Percentiles rank a stretch among this genome's conserved stretches.
These are phyloP conservation scores for Odontocerum albicorne DNA, from an alignment of 2,888 invertebrate genomes.

Conservation along the genomic window DNA sequence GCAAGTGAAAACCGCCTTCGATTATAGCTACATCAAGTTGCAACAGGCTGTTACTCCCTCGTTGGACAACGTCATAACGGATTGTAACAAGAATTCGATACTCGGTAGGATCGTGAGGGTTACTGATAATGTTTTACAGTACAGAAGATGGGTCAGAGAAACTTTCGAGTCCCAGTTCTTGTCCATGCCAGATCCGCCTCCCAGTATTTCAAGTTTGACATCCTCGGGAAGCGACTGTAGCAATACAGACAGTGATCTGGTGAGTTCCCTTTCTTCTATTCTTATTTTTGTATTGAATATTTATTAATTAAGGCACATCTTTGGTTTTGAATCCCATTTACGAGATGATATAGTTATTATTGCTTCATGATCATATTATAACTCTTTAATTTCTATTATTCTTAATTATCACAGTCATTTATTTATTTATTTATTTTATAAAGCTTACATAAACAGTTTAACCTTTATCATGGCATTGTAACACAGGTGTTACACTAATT, in stretches of 20 bases:
- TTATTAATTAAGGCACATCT: too few species aligned
- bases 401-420: too few species aligned
- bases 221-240: conserved; percentile 30
- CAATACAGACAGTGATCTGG: conserved; percentile 42
- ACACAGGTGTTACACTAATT: too few species aligned
- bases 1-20: conserved; percentile 90
- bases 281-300: too few species aligned
- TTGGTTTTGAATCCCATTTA: too few species aligned
- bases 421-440: too few species aligned
- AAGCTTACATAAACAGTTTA: too few species aligned
- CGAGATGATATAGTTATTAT: too few species aligned
- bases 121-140: conserved; percentile 85
- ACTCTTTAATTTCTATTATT: too few species aligned
- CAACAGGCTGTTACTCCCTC: conserved; percentile 69
- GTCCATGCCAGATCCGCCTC: conserved; percentile 9
- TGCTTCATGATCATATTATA: too few species aligned
- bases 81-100: conserved; percentile 61
- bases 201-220: conserved; percentile 17
- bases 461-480: too few species aligned
- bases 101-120: conserved; percentile 90
- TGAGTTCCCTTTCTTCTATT: conserved; percentile 38
- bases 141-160: conserved; percentile 53
- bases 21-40: conserved; percentile 89
- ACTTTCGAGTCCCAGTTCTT: conserved; percentile 39
- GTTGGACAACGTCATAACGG: conserved; percentile 28